These are phyloP conservation scores for Shinisaurus crocodilurus DNA, from an alignment of 2,113 vertebrate genomes.

Conservation along the genomic window DNA sequence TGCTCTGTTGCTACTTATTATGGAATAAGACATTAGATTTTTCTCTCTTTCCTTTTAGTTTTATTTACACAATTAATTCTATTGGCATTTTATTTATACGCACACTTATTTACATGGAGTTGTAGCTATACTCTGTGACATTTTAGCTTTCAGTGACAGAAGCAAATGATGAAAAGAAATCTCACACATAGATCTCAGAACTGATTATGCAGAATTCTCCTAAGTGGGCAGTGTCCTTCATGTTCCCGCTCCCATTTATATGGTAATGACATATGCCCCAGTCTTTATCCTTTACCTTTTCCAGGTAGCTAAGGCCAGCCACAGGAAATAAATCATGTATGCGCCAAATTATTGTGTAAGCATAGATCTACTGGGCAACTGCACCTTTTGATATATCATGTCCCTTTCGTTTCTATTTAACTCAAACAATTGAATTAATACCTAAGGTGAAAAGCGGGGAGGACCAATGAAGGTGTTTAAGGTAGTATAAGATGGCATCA, in stretches of 20 bases:
- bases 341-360: not conserved
- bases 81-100: not conserved
- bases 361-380: not conserved
- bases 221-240: not conserved
- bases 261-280: not conserved
- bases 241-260: not conserved
- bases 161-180: not conserved
- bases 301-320: not conserved
- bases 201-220: constrained; percentile 1
- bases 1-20: not conserved
- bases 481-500: not conserved
- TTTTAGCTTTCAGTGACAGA: not conserved
- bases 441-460: not conserved
- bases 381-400: not conserved
- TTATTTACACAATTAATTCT: not conserved
- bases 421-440: not conserved
- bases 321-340: rapidly evolving
- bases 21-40: not conserved
- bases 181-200: not conserved
- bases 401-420: constrained; percentile 1
- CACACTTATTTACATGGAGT: not conserved
- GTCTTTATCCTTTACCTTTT: not conserved
- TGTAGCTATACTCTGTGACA: too few relatives aligned
- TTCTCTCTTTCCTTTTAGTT: not conserved
- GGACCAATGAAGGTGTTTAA: not conserved